Conservation (phyloP, 2,888 invertebrate species). For the Siphlonurus alternatus region DNA sequence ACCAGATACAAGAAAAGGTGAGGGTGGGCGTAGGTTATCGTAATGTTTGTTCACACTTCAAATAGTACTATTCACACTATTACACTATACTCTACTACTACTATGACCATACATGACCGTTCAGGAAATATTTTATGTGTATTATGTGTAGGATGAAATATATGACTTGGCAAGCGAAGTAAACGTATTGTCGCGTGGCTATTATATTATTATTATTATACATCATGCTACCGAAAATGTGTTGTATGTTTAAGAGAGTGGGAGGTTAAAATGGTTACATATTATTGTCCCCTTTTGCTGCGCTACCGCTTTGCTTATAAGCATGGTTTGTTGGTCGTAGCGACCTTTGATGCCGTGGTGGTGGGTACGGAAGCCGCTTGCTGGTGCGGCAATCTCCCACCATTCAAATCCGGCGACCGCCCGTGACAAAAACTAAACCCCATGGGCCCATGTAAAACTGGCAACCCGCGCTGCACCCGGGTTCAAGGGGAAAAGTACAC, state of each 20-base stretch:
- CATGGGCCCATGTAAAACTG: background rate
- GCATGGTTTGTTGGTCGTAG: background rate
- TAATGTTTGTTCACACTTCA: background rate
- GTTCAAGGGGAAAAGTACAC: background rate
- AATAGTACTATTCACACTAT: background rate
- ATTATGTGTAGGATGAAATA: background rate
- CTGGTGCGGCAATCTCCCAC: too few species aligned
- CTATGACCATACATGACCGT: background rate
- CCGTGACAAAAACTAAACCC: too few species aligned
- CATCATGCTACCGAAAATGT: too few species aligned
- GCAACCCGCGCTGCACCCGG: background rate
- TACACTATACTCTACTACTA: too few species aligned
- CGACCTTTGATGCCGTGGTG: background rate
- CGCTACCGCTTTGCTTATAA: too few species aligned
- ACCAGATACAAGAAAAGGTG: background rate
- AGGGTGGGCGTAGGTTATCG: background rate
- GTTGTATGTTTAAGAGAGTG: background rate
- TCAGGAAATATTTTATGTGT: background rate
- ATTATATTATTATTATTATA: too few species aligned
- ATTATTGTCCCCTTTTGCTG: background rate
- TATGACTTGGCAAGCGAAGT: too few species aligned
- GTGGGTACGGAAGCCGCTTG: too few species aligned
- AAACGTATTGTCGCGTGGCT: too few species aligned
- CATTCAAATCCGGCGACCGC: too few species aligned
- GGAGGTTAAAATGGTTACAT: background rate